These are phyloP conservation scores for Sitobion miscanthi DNA, from an alignment of 1,140 invertebrate genomes.

Conservation along the genomic window DNA sequence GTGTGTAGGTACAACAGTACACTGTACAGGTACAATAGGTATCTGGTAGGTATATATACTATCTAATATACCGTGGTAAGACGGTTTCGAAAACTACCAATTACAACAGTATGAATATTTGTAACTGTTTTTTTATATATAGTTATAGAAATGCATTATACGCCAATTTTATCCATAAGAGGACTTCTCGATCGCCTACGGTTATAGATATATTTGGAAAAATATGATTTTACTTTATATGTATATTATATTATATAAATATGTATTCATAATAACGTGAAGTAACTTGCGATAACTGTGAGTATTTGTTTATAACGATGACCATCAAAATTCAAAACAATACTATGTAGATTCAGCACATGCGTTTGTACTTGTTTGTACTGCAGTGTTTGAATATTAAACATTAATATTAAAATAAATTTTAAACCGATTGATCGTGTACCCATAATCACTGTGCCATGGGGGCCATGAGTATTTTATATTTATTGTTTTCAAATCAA, in stretches of 20 bases:
- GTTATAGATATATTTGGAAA: not conserved
- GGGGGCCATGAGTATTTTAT: not conserved
- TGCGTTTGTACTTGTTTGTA: no score
- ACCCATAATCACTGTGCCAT: not conserved
- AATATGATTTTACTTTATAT: not conserved
- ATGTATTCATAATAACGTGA: not conserved
- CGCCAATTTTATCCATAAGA: conserved; percentile 21
- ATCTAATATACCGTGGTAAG: not conserved
- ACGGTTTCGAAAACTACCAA: conserved; percentile 14
- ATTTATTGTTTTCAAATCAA: not conserved
- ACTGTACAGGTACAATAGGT: not conserved
- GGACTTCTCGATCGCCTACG: not conserved
- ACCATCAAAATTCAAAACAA: not conserved
- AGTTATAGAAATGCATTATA: not conserved
- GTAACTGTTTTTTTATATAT: not conserved
- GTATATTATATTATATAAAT: not conserved
- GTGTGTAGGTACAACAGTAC: not conserved
- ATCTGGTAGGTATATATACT: not conserved
- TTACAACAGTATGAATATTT: not conserved
- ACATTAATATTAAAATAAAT: not conserved
- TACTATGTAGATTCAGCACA: not conserved
- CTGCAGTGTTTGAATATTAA: not conserved
- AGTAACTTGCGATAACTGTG: not conserved
- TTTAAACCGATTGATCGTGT: not conserved
- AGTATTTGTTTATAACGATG: not conserved